Percentiles rank a stretch among this genome's conserved stretches.
Conservation (phyloP, 2,888 invertebrate genomes). For the Megamerina dolium region DNA sequence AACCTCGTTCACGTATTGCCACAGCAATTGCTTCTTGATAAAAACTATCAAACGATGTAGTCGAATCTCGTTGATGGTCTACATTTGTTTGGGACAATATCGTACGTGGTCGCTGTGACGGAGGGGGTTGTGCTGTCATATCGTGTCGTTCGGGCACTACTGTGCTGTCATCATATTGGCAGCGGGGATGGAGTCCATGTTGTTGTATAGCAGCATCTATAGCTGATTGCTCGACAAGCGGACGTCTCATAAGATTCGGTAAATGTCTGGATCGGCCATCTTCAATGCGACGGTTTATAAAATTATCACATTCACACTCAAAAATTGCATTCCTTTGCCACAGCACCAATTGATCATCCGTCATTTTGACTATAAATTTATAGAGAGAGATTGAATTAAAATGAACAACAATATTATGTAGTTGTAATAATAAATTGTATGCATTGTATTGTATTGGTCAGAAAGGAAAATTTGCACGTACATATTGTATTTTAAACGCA, state of each 20-base stretch:
- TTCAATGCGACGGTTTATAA: slow-evolving; percentile 28
- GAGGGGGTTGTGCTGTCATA: not conserved
- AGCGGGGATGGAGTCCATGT: slow-evolving; percentile 22
- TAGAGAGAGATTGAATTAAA: not conserved
- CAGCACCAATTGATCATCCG: slow-evolving; percentile 26
- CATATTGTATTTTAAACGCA: too few relatives aligned
- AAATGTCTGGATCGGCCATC: slow-evolving; percentile 11
- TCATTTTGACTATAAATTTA: slow-evolving; percentile 27
- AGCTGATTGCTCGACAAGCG: slow-evolving; percentile 24
- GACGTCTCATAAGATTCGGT: slow-evolving; percentile 4
- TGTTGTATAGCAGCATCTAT: slow-evolving; percentile 28
- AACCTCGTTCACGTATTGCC: slow-evolving; percentile 20
- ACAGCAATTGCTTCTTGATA: slow-evolving; percentile 23
- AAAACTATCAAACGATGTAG: slow-evolving; percentile 11
- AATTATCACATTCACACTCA: slow-evolving; percentile 32
- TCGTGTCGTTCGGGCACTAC: not conserved
- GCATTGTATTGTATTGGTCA: not conserved
- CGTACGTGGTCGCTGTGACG: not conserved
- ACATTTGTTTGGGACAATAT: too few relatives aligned
- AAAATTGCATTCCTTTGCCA: slow-evolving; percentile 31
- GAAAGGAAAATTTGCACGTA: too few relatives aligned
- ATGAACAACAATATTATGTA: slow-evolving; percentile 1
- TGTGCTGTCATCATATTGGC: slow-evolving; percentile 6
- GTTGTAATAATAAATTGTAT: not conserved
- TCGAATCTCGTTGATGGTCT: too few relatives aligned